phyloP scores from a whole-genome alignment of 1,140 invertebrate species.

The Aphelinus atriplicis region DNA sequence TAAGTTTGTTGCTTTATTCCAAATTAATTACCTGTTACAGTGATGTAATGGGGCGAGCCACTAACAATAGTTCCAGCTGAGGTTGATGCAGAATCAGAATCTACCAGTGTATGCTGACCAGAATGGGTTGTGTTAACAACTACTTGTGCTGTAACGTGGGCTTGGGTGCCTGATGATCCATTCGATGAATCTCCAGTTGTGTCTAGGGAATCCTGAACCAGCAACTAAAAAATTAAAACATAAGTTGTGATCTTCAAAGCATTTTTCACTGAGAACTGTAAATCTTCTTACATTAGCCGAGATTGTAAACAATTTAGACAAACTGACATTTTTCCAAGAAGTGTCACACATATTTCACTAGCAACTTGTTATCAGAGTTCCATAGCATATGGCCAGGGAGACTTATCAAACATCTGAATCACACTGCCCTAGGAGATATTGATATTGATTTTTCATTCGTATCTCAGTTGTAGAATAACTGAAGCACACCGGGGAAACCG shows the following conservation, averaged over 20 bases:
- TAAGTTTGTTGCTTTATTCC: no score
- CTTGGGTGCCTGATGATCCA: conserved; percentile 61
- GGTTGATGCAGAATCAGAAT: conserved; percentile 62
- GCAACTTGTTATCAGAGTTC: conserved; percentile 33
- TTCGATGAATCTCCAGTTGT: conserved; percentile 64
- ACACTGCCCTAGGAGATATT: neutral
- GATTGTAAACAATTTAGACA: no score
- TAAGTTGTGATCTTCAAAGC: no score
- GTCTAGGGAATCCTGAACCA: conserved; percentile 63
- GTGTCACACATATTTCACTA: neutral
- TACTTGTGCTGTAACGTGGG: conserved; percentile 66
- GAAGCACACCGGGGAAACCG: no score
- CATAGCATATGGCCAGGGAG: conserved; percentile 43
- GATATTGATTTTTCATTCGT: conserved; percentile 26
- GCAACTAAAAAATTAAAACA: conserved; percentile 48
- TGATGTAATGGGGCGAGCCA: conserved; percentile 67
- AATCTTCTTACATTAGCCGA: no score
- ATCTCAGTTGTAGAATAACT: neutral
- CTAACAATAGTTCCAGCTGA: conserved; percentile 62
- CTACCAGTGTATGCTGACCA: conserved; percentile 60
- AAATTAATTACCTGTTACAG: conserved; percentile 64
- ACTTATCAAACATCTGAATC: conserved; percentile 37
- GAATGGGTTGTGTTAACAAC: conserved; percentile 65
- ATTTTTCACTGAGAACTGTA: no score
- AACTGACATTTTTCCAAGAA: no score